Conservation (phyloP, 2,113 vertebrate species). For the Petroica traversi region DNA sequence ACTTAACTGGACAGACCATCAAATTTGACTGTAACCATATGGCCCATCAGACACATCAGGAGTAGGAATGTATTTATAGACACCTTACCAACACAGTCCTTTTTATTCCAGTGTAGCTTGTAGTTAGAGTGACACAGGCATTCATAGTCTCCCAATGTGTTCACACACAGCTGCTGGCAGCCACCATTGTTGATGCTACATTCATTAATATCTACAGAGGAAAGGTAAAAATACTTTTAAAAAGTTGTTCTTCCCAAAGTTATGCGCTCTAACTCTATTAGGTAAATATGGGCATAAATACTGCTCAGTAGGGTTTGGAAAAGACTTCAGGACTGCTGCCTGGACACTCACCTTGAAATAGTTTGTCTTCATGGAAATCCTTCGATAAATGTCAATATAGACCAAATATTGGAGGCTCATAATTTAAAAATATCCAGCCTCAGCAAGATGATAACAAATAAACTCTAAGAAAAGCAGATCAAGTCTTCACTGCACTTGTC, state of each 20-base stretch:
- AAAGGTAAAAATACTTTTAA: not conserved
- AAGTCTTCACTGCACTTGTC: not conserved
- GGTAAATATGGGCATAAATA: not conserved
- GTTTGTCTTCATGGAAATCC: not conserved
- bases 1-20: not conserved
- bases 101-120: slow-evolving; percentile 97
- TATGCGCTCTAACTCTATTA: not conserved
- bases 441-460: not conserved
- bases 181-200: slow-evolving; percentile 95
- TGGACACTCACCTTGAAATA: not conserved
- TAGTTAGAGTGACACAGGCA: slow-evolving; percentile 88
- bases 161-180: slow-evolving; percentile 90
- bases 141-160: slow-evolving; percentile 84
- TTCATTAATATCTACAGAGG: slow-evolving; percentile 87
- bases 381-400: not conserved
- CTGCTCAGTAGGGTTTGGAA: not conserved
- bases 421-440: not conserved
- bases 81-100: slow-evolving; percentile 95
- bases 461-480: not conserved
- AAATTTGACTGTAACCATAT: not conserved
- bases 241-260: not conserved
- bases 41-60: not conserved
- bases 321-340: not conserved
- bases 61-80: not conserved
- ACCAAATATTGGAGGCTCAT: not conserved